Percentiles rank a stretch among this genome's conserved stretches.
Conservation (phyloP, 2,113 vertebrate species). For the Poeciliopsis prolifica region DNA sequence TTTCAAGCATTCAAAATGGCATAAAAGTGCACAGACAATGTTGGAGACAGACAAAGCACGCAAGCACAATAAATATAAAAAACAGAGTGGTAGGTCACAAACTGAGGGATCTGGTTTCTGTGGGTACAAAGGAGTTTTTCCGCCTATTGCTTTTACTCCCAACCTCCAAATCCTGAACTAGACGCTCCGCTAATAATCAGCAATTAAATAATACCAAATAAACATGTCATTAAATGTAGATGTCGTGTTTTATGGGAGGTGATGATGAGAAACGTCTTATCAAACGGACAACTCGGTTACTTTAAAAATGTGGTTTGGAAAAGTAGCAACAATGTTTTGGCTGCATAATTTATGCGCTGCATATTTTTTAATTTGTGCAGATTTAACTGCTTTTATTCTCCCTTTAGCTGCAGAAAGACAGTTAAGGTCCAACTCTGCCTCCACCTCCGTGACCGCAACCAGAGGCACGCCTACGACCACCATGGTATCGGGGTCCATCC, state of each 20-base stretch:
- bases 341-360: background rate
- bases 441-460: background rate
- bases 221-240: background rate
- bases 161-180: background rate
- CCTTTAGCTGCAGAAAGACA: conserved; percentile 22
- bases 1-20: no score
- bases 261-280: background rate
- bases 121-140: no score
- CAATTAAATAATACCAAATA: background rate
- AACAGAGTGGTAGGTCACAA: no score
- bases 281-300: background rate
- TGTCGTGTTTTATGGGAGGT: background rate
- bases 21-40: no score
- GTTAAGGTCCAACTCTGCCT: conserved; percentile 2
- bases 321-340: background rate
- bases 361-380: background rate
- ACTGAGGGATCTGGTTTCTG: no score
- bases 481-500: conserved; percentile 24
- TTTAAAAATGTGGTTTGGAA: background rate
- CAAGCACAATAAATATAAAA: no score
- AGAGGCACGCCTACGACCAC: background rate
- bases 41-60: no score
- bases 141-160: no score
- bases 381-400: background rate
- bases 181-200: background rate